Evolutionary conservation across 1,140 invertebrate genomes (phyloP).

Genomic region (Ceratina calcarata): DNA sequence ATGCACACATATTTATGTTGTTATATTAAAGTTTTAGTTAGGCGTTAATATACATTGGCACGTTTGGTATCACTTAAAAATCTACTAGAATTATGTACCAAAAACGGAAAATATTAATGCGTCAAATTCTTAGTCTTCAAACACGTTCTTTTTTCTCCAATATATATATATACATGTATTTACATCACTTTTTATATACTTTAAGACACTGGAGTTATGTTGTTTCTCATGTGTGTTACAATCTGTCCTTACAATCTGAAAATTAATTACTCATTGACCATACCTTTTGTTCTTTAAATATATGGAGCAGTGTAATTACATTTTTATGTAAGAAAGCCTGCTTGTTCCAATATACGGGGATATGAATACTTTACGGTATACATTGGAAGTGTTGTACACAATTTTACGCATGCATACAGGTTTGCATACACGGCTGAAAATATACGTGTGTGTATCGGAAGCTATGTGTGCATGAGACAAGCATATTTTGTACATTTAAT

Average conservation of each 20-base stretch:
- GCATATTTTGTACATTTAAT: constrained; percentile 55
- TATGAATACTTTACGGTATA: constrained; percentile 47
- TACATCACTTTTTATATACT: constrained; percentile 25
- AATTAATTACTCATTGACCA: constrained; percentile 50
- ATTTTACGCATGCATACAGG: constrained; percentile 32
- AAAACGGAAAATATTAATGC: not conserved
- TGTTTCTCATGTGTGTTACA: constrained; percentile 39
- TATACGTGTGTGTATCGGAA: constrained; percentile 51
- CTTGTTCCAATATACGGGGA: constrained; percentile 37
- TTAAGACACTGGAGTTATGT: constrained; percentile 35
- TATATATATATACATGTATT: constrained; percentile 5
- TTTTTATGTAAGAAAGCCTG: constrained; percentile 67
- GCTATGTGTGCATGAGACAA: constrained; percentile 33
- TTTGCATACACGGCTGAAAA: constrained; percentile 11
- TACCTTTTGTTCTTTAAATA: constrained; percentile 53
- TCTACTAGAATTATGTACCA: constrained; percentile 9
- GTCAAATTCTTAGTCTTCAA: constrained; percentile 42
- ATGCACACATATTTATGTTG: constrained; percentile 60
- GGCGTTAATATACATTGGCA: constrained; percentile 15
- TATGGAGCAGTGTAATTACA: constrained; percentile 55
- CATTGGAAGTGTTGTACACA: constrained; percentile 26
- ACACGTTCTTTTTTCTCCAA: constrained; percentile 17
- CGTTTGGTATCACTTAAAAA: constrained; percentile 52
- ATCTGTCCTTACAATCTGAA: constrained; percentile 60
- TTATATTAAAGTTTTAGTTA: constrained; percentile 56